These are phyloP conservation scores for Hyles lineata DNA, from an alignment of 2,888 invertebrate species.

Conservation along the genomic window DNA sequence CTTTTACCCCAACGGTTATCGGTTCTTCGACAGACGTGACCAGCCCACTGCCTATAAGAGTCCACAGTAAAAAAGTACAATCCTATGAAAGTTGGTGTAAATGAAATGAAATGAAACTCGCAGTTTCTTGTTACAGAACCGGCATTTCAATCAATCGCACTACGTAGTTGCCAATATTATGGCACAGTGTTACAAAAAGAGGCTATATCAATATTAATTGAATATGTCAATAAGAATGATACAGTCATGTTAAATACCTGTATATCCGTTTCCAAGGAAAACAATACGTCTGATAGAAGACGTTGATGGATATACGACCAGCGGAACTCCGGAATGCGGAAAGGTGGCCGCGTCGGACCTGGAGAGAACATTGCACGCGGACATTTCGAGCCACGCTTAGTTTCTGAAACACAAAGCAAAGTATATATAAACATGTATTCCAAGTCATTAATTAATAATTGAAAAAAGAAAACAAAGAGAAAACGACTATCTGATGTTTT, in stretches of 20 bases:
- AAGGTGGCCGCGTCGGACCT: constrained; percentile 96
- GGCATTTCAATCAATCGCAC: no score
- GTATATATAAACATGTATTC: neutral
- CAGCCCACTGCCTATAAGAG: no score
- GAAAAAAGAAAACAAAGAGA: neutral
- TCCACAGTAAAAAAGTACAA: no score
- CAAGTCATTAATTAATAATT: neutral
- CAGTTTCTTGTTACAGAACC: no score
- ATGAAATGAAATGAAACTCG: no score
- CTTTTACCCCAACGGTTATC: no score
- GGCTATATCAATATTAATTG: no score
- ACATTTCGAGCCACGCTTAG: constrained; percentile 86
- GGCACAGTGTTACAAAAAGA: no score
- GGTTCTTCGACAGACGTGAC: no score
- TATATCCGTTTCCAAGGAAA: constrained; percentile 98
- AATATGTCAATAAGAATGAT: neutral
- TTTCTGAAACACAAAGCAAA: constrained; percentile 60
- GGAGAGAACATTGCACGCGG: constrained; percentile 96
- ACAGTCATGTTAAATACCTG: constrained; percentile 84
- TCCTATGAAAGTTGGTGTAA: no score
- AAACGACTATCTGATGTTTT: no score
- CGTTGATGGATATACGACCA: constrained; percentile 99
- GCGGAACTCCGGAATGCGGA: constrained; percentile 99
- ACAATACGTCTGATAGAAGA: constrained; percentile 96
- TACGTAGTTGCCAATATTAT: no score